phyloP scores from a whole-genome alignment of 2,888 invertebrate species.

The Ametastegia equiseti region DNA sequence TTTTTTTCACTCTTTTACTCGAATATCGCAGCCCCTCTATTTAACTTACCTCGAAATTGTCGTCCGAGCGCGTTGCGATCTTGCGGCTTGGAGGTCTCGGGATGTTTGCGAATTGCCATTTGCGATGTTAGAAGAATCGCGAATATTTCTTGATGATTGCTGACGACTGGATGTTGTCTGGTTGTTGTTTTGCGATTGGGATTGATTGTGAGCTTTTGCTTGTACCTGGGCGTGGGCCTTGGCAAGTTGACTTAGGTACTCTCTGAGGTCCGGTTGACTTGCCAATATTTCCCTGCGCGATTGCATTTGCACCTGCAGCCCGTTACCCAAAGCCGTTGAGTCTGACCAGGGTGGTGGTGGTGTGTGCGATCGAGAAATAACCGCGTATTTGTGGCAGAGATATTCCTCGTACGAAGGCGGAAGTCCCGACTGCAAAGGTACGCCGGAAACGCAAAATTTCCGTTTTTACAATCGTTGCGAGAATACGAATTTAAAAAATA shows the following conservation, averaged over 20 bases:
- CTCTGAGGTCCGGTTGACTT: slow-evolving; percentile 68
- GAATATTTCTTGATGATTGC: slow-evolving; percentile 56
- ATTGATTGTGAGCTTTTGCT: not conserved
- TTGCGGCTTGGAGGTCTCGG: slow-evolving; percentile 66
- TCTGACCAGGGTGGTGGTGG: slow-evolving; percentile 74
- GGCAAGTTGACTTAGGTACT: slow-evolving; percentile 67
- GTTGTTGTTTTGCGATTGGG: slow-evolving; percentile 55
- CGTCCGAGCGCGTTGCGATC: slow-evolving; percentile 66
- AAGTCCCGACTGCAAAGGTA: slow-evolving; percentile 70
- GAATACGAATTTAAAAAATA: not conserved
- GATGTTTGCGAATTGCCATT: slow-evolving; percentile 62
- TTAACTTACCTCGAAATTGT: slow-evolving; percentile 71
- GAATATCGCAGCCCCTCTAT: too few species aligned
- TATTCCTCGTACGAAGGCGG: slow-evolving; percentile 75
- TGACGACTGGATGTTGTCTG: slow-evolving; percentile 31
- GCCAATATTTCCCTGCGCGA: slow-evolving; percentile 65
- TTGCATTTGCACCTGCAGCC: slow-evolving; percentile 51
- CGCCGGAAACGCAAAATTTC: too few species aligned
- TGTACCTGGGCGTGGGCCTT: slow-evolving; percentile 22
- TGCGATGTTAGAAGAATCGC: slow-evolving; percentile 53
- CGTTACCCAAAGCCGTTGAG: slow-evolving; percentile 54
- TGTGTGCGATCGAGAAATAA: slow-evolving; percentile 72
- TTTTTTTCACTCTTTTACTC: too few species aligned
- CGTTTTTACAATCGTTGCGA: too few species aligned
- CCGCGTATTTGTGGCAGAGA: slow-evolving; percentile 68